These are phyloP conservation scores for Rattus norvegicus DNA, from an alignment of 2,113 vertebrate genomes.

Conservation along the genomic window DNA sequence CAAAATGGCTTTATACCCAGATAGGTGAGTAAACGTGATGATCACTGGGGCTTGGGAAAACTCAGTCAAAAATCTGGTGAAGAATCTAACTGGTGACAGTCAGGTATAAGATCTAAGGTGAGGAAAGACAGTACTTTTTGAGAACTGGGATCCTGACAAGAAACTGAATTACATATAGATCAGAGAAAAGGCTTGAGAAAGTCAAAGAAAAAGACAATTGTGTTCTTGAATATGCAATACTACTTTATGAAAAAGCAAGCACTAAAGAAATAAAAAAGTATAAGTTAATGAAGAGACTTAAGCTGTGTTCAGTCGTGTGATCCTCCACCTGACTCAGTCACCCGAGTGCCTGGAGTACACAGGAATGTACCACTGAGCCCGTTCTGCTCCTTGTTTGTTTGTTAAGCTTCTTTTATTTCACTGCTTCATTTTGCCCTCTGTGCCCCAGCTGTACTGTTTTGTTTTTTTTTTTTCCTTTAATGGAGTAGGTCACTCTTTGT, in stretches of 20 bases:
- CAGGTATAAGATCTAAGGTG: neutral
- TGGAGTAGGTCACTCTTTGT: neutral
- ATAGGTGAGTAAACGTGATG: neutral
- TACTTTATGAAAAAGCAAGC: neutral
- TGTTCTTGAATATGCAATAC: neutral
- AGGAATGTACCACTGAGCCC: neutral
- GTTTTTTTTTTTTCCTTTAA: neutral
- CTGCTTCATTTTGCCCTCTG: neutral
- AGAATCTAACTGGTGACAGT: conserved; percentile 38
- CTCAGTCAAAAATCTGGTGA: neutral
- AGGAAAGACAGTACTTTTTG: neutral
- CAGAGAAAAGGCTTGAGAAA: neutral
- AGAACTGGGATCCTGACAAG: neutral
- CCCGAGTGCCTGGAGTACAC: neutral
- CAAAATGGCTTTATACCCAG: neutral
- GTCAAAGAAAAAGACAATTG: neutral
- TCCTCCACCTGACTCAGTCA: neutral
- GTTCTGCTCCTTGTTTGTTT: neutral
- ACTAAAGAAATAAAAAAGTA: neutral
- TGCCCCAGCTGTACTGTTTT: neutral
- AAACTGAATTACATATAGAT: neutral
- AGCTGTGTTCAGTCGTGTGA: neutral
- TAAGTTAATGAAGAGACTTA: neutral
- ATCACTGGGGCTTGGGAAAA: conserved; percentile 7
- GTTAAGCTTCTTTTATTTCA: neutral